Percentiles rank a stretch among this genome's conserved stretches.
Evolutionary conservation across 2,888 invertebrate genomes (phyloP).

Genomic region (Halictus quadricinctus): DNA sequence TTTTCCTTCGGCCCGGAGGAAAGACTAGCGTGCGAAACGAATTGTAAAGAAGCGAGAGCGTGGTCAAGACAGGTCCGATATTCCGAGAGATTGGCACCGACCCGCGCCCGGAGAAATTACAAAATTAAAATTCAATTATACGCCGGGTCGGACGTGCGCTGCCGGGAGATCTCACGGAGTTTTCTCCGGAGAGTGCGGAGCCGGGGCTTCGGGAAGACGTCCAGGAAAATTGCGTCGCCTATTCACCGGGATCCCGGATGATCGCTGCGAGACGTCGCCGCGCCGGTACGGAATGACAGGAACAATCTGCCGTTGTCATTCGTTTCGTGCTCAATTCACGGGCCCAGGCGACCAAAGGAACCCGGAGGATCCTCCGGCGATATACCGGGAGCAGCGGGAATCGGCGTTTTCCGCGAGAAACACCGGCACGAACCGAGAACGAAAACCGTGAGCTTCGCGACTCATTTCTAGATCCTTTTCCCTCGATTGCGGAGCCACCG

Average conservation of each 20-base stretch:
- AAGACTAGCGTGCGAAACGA: slow-evolving; percentile 29
- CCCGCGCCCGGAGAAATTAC: slow-evolving; percentile 69
- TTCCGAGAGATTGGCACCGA: slow-evolving; percentile 64
- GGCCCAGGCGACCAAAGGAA: slow-evolving; percentile 40
- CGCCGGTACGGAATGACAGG: slow-evolving; percentile 68
- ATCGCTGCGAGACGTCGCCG: slow-evolving; percentile 65
- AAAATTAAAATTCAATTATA: slow-evolving; percentile 78
- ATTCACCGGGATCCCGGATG: slow-evolving; percentile 68
- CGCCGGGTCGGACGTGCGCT: slow-evolving; percentile 60
- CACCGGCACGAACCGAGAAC: neutral
- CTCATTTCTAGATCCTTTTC: neutral
- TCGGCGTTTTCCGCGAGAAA: slow-evolving; percentile 13
- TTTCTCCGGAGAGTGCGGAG: slow-evolving; percentile 55
- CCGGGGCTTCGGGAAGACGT: slow-evolving; percentile 66
- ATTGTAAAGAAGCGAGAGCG: slow-evolving; percentile 46
- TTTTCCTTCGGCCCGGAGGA: neutral
- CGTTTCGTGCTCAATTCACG: slow-evolving; percentile 67
- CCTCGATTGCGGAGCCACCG: no score
- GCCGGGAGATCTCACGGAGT: slow-evolving; percentile 64
- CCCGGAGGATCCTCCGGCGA: slow-evolving; percentile 24
- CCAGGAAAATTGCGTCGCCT: slow-evolving; percentile 71
- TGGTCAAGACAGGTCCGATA: slow-evolving; percentile 65
- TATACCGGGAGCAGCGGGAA: slow-evolving; percentile 19
- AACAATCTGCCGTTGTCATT: slow-evolving; percentile 75
- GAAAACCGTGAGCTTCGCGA: neutral